Evolutionary conservation across 2,797 vertebrate species (phyloP).

Genomic region (Micropoecilia bifurca): DNA sequence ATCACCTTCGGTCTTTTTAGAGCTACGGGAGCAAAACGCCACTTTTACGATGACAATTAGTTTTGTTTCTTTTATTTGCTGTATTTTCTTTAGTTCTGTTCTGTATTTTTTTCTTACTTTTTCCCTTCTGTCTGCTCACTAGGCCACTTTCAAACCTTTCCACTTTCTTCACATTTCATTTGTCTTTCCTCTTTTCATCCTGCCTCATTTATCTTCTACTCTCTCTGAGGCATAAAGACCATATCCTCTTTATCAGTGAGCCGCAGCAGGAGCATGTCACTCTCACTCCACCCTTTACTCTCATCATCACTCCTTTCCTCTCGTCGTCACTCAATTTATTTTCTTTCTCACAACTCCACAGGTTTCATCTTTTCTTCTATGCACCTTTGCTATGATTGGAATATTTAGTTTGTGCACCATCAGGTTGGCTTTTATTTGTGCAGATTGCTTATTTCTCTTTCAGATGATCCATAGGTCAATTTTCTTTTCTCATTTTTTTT

Average conservation of each 20-base stretch:
- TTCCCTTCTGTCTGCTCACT: conserved; percentile 15
- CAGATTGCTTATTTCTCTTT: conserved; percentile 36
- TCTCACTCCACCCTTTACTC: conserved; percentile 39
- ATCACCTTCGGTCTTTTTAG: background rate
- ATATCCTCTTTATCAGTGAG: conserved; percentile 62
- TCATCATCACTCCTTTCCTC: conserved; percentile 43
- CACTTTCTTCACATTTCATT: conserved; percentile 46
- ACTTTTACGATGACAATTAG: conserved; percentile 30
- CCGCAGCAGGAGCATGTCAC: conserved; percentile 55
- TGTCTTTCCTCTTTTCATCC: conserved; percentile 47
- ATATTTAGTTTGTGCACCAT: conserved; percentile 28
- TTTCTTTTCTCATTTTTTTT: conserved; percentile 14
- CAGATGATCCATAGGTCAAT: conserved; percentile 11
- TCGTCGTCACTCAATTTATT: conserved; percentile 32
- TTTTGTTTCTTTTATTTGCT: conserved; percentile 2
- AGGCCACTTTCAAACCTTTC: conserved; percentile 32
- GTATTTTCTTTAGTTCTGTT: conserved; percentile 21
- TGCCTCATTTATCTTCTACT: conserved; percentile 56
- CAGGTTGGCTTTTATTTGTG: conserved; percentile 24
- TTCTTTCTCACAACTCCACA: conserved; percentile 17
- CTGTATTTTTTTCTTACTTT: background rate
- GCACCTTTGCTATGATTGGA: conserved; percentile 27
- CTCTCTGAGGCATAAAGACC: conserved; percentile 47
- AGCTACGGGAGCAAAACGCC: background rate
- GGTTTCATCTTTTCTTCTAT: conserved; percentile 23